A percentile compares a stretch with the other conserved stretches of the same genome.
These are phyloP conservation scores for Macropus fuliginosus DNA, from an alignment of 2,797 vertebrate genomes.

Conservation along the genomic window DNA sequence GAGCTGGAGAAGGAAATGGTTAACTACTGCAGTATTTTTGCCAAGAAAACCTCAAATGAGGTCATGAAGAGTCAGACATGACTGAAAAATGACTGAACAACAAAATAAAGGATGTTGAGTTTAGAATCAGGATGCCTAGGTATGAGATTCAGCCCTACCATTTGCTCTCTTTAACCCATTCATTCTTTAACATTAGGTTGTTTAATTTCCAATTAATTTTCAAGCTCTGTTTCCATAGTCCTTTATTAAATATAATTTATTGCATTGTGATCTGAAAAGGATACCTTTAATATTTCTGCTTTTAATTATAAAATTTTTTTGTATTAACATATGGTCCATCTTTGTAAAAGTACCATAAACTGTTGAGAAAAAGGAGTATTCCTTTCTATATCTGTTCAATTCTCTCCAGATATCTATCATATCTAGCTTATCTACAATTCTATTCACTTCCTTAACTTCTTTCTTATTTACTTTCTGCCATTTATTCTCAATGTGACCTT, in stretches of 20 bases:
- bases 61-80: neutral
- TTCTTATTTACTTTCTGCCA: neutral
- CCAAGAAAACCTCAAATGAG: neutral
- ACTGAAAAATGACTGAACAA: neutral
- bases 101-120: neutral
- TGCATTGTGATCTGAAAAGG: neutral
- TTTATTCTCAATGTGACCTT: neutral
- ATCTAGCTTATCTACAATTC: neutral
- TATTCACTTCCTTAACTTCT: neutral
- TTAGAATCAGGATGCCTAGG: neutral
- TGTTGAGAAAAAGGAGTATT: neutral
- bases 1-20: neutral
- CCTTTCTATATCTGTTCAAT: neutral
- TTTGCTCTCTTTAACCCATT: neutral
- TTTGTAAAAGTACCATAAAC: neutral
- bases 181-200: neutral
- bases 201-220: neutral
- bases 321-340: neutral
- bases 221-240: neutral
- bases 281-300: neutral
- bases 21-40: neutral
- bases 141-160: neutral
- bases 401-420: neutral
- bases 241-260: neutral
- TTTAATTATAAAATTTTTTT: neutral